Evolutionary conservation across 2,113 vertebrate genomes (phyloP).

Genomic region (Mormoops blainvillei): DNA sequence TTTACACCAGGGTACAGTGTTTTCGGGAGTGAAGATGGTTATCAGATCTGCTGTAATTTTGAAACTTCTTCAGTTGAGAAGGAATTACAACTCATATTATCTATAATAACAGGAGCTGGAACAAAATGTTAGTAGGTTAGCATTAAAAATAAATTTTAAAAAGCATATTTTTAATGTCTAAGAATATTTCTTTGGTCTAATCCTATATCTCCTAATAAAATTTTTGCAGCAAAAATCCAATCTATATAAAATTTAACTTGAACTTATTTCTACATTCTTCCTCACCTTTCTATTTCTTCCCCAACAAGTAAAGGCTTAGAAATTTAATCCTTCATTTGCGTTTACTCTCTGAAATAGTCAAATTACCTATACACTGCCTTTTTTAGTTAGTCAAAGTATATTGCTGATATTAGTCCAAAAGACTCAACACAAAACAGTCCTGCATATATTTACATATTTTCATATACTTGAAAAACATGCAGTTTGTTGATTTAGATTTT

Average conservation of each 20-base stretch:
- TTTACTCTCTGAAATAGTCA: background rate
- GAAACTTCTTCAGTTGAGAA: background rate
- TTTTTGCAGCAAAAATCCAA: background rate
- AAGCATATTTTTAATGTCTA: background rate
- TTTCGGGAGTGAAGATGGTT: background rate
- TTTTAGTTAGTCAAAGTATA: background rate
- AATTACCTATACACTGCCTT: background rate
- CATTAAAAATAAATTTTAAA: background rate
- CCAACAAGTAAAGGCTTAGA: background rate
- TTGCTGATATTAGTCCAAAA: background rate
- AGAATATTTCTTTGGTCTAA: background rate
- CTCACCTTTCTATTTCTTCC: background rate
- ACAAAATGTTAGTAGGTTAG: background rate
- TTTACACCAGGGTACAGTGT: background rate
- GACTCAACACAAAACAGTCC: background rate
- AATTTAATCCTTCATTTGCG: background rate
- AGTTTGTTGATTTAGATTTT: background rate
- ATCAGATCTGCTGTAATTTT: background rate
- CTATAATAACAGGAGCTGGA: background rate
- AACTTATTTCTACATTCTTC: background rate
- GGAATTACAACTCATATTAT: background rate
- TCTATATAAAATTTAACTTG: background rate
- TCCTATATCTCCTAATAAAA: background rate
- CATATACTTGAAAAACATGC: background rate
- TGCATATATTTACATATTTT: background rate